phyloP scores from a whole-genome alignment of 1,140 invertebrate species.

The Drosophila eugracilis region DNA sequence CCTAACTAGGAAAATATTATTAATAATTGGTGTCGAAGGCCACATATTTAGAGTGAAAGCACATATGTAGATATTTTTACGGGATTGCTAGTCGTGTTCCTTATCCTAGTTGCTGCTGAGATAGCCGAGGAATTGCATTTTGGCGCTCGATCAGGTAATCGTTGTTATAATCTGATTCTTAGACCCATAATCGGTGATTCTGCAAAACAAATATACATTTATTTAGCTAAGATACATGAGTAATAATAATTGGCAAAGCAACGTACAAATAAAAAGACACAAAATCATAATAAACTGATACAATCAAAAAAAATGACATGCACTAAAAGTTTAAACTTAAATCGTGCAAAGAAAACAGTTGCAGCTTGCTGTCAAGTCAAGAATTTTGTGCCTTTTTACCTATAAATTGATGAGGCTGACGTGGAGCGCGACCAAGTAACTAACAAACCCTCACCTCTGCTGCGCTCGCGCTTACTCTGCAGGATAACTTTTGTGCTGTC shows the following conservation, averaged over 20 bases:
- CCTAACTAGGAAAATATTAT: slow-evolving; percentile 37
- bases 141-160: slow-evolving; percentile 77
- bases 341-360: slow-evolving; percentile 33
- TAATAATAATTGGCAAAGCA: slow-evolving; percentile 4
- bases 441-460: slow-evolving; percentile 87
- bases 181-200: slow-evolving; percentile 86
- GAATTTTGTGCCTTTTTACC: slow-evolving; percentile 86
- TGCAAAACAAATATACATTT: slow-evolving; percentile 49
- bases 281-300: slow-evolving; percentile 65
- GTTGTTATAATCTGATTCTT: slow-evolving; percentile 86
- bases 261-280: slow-evolving; percentile 72
- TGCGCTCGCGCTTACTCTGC: slow-evolving; percentile 83
- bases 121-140: slow-evolving; percentile 40
- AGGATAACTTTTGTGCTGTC: slow-evolving; percentile 86
- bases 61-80: slow-evolving; percentile 48
- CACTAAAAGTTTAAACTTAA: slow-evolving; percentile 4
- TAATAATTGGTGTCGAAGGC: slow-evolving; percentile 77
- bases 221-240: background rate
- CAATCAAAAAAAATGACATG: background rate
- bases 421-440: slow-evolving; percentile 88
- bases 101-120: slow-evolving; percentile 30
- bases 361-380: slow-evolving; percentile 10
- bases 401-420: slow-evolving; percentile 88
- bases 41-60: slow-evolving; percentile 67
- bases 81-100: slow-evolving; percentile 30